A percentile compares a stretch with the other conserved stretches of the same genome.
Evolutionary conservation across 1,140 invertebrate genomes (phyloP).

Genomic region (Cepaea nemoralis): DNA sequence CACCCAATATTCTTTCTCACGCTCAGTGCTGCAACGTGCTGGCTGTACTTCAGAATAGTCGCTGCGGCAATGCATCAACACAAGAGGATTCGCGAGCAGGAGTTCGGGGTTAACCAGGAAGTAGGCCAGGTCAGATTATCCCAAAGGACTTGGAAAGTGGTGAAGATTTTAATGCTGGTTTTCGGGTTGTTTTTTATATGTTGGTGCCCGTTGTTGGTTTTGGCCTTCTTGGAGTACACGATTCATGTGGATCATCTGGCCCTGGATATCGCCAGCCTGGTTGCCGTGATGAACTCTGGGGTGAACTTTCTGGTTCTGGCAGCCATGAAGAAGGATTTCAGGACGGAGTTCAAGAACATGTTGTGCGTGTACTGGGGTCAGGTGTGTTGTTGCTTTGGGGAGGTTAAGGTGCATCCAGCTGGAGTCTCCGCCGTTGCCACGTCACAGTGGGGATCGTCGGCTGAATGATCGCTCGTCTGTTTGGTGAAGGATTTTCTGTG

Average conservation of each 20-base stretch:
- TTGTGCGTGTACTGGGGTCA: not conserved
- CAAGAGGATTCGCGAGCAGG: not conserved
- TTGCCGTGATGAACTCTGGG: conserved; percentile 29
- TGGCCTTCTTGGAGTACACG: conserved; percentile 21
- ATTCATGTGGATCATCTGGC: conserved; percentile 20
- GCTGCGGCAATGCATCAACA: not conserved
- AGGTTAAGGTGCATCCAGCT: not conserved
- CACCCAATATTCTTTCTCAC: conserved; percentile 23
- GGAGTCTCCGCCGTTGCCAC: not conserved
- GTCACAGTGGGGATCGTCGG: not conserved
- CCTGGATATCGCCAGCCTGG: not conserved
- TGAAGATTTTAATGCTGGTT: conserved; percentile 15
- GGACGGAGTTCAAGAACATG: not conserved
- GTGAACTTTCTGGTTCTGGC: conserved; percentile 19
- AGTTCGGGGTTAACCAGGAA: not conserved
- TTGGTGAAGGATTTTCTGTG: no score
- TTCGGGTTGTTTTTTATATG: conserved; percentile 25
- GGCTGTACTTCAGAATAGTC: not conserved
- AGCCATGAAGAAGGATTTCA: conserved; percentile 32
- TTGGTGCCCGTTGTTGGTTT: conserved; percentile 28
- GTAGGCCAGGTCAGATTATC: not conserved
- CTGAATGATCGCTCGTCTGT: no score
- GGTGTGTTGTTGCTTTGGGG: not conserved
- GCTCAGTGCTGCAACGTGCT: not conserved
- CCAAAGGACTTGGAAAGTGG: not conserved